Percentiles rank a stretch among this genome's conserved stretches.
Evolutionary conservation across 23 tunicate genomes (phyloP).

Genomic region (Aplidium turbinatum): DNA sequence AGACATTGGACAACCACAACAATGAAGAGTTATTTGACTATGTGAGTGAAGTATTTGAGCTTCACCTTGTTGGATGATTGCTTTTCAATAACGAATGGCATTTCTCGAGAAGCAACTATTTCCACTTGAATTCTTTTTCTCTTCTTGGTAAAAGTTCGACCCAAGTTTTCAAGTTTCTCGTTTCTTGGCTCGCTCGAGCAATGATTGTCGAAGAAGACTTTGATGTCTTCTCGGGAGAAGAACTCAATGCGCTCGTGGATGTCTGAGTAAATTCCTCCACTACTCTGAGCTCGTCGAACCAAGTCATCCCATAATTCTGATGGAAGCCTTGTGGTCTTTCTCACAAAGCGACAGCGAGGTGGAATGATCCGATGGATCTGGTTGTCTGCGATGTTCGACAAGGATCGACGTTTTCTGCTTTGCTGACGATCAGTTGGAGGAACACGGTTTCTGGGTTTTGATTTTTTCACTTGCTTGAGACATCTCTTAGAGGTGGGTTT

Average conservation of each 20-base stretch:
- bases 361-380: neutral
- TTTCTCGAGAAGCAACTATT: slow-evolving; percentile 20
- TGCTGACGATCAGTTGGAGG: neutral
- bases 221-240: slow-evolving; percentile 14
- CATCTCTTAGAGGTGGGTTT: slow-evolving; percentile 22
- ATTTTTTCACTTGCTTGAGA: slow-evolving; percentile 3
- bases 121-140: slow-evolving; percentile 12
- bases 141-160: neutral
- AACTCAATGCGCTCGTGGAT: slow-evolving; percentile 31
- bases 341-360: slow-evolving; percentile 34
- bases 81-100: slow-evolving; percentile 53
- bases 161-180: slow-evolving; percentile 3
- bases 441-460: neutral
- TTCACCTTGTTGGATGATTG: neutral
- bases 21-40: neutral
- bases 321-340: slow-evolving; percentile 25
- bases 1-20: too few species aligned
- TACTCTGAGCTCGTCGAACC: slow-evolving; percentile 18
- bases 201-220: slow-evolving; percentile 37
- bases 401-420: neutral
- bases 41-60: slow-evolving; percentile 31
- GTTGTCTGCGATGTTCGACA: slow-evolving; percentile 19
- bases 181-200: slow-evolving; percentile 28
- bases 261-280: slow-evolving; percentile 49
- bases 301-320: slow-evolving; percentile 36